These are phyloP conservation scores for Ceratitis capitata DNA, from an alignment of 1,140 invertebrate species.

Conservation along the genomic window DNA sequence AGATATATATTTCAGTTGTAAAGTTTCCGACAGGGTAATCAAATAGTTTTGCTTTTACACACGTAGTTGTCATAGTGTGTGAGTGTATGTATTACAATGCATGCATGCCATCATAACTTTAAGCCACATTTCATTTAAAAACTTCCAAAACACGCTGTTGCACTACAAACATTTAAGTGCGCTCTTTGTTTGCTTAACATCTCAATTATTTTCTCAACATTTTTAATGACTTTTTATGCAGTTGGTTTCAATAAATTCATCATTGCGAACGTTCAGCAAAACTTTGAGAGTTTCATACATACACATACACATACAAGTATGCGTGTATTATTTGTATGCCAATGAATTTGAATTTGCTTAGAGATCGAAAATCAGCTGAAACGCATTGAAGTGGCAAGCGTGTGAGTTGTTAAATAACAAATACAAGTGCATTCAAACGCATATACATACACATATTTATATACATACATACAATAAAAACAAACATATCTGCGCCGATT, in stretches of 20 bases:
- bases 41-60: background rate
- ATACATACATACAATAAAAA: background rate
- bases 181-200: constrained; percentile 3
- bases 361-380: background rate
- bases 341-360: background rate
- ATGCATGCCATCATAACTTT: background rate
- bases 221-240: background rate
- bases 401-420: background rate
- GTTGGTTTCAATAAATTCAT: background rate
- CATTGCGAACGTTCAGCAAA: background rate
- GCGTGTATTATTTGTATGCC: background rate
- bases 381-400: background rate
- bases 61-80: background rate
- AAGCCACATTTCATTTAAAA: background rate
- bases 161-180: background rate
- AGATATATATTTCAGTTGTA: no score
- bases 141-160: background rate
- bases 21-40: background rate
- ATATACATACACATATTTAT: background rate
- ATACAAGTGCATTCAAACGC: background rate
- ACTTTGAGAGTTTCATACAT: background rate
- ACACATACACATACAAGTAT: background rate
- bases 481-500: background rate
- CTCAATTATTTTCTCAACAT: background rate
- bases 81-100: background rate